Conservation (phyloP, 2,113 vertebrate species). For the Hemibagrus wyckioides region DNA sequence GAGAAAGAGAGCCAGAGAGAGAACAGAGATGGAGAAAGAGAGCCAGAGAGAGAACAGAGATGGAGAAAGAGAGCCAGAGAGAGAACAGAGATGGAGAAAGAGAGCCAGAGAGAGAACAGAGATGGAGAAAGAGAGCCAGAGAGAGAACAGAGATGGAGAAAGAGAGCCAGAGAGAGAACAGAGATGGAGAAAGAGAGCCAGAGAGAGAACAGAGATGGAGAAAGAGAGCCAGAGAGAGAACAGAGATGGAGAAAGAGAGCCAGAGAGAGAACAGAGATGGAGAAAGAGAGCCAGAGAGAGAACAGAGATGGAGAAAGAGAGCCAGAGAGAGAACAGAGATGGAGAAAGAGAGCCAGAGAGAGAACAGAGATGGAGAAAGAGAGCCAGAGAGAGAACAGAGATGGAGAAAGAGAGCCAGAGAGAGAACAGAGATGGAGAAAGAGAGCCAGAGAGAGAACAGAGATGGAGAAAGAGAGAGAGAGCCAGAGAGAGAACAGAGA, state of each 20-base stretch:
- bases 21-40: slow-evolving; percentile 47
- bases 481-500: too few relatives aligned
- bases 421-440: too few relatives aligned
- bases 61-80: too few relatives aligned
- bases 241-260: too few relatives aligned
- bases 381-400: slow-evolving; percentile 21
- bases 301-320: too few relatives aligned
- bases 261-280: slow-evolving; percentile 30
- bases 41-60: too few relatives aligned
- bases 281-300: slow-evolving; percentile 43
- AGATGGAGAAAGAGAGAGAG: slow-evolving; percentile 56
- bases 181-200: too few relatives aligned
- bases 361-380: too few relatives aligned
- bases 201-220: slow-evolving; percentile 29
- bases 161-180: slow-evolving; percentile 42
- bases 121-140: too few relatives aligned
- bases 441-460: slow-evolving; percentile 18
- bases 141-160: slow-evolving; percentile 38
- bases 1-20: slow-evolving; percentile 24
- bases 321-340: slow-evolving; percentile 27
- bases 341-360: slow-evolving; percentile 43
- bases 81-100: slow-evolving; percentile 42
- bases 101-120: slow-evolving; percentile 34
- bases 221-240: slow-evolving; percentile 46
- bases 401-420: slow-evolving; percentile 45